phyloP scores from a whole-genome alignment of 2,797 vertebrate genomes.

The Sebastiscus tertius region DNA sequence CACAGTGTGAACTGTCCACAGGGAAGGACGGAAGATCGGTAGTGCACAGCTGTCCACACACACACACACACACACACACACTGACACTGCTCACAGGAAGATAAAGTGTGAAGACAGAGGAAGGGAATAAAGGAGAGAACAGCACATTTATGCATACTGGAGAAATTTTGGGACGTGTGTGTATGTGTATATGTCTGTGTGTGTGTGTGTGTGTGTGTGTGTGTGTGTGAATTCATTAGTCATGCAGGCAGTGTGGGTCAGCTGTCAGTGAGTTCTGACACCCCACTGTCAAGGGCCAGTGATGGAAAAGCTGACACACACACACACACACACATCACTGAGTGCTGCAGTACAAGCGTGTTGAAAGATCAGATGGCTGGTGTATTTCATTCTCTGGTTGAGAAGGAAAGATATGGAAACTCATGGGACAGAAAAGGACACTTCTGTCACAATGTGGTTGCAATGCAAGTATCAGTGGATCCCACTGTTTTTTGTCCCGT shows the following conservation, averaged over 20 bases:
- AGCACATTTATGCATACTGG: neutral
- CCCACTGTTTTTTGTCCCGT: neutral
- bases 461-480: neutral
- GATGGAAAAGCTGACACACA: slow-evolving; percentile 60
- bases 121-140: neutral
- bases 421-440: slow-evolving; percentile 1
- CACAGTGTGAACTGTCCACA: too few species aligned
- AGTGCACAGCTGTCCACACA: slow-evolving; percentile 64
- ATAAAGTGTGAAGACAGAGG: slow-evolving; percentile 20
- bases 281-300: slow-evolving; percentile 60
- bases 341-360: slow-evolving; percentile 32
- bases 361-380: slow-evolving; percentile 36
- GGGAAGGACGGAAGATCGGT: slow-evolving; percentile 58
- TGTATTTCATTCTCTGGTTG: slow-evolving; percentile 7
- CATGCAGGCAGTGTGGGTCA: slow-evolving; percentile 61
- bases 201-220: neutral
- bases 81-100: neutral
- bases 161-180: neutral
- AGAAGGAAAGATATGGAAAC: neutral
- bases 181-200: neutral
- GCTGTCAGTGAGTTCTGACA: slow-evolving; percentile 70
- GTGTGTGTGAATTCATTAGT: slow-evolving; percentile 44
- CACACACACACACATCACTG: slow-evolving; percentile 13
- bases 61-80: neutral
- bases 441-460: neutral